A percentile compares a stretch with the other conserved stretches of the same genome.
phyloP scores from a whole-genome alignment of 1,140 invertebrate genomes.

The Palaemon carinicauda region DNA sequence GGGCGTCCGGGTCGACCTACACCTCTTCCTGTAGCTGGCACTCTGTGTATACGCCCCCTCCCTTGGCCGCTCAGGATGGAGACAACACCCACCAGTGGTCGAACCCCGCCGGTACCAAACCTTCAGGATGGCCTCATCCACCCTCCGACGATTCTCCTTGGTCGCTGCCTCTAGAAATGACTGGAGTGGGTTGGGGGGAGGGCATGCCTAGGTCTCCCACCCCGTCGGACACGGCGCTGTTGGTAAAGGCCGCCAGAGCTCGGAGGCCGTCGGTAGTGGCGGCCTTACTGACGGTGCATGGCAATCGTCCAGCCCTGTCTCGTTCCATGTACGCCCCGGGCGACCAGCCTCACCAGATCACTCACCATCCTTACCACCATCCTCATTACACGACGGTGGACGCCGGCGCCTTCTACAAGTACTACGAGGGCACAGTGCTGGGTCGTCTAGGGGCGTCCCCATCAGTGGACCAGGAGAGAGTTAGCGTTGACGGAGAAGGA shows the following conservation, averaged over 20 bases:
- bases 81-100: background rate
- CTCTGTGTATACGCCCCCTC: conserved; percentile 12
- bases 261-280: conserved; percentile 45
- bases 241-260: conserved; percentile 22
- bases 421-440: conserved; percentile 56
- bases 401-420: conserved; percentile 44
- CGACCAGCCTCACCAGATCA: background rate
- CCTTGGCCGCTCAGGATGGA: background rate
- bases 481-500: background rate
- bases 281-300: background rate
- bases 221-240: background rate
- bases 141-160: conserved; percentile 31
- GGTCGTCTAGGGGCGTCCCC: background rate
- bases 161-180: conserved; percentile 36
- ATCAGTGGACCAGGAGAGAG: background rate
- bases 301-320: background rate
- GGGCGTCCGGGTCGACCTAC: conserved; percentile 23
- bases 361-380: background rate
- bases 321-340: background rate
- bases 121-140: background rate
- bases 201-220: background rate
- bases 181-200: background rate
- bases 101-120: conserved; percentile 28
- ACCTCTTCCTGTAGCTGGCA: conserved; percentile 45
- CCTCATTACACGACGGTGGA: conserved; percentile 6